These are phyloP conservation scores for Volucella inflata DNA, from an alignment of 2,888 invertebrate species.

Conservation along the genomic window DNA sequence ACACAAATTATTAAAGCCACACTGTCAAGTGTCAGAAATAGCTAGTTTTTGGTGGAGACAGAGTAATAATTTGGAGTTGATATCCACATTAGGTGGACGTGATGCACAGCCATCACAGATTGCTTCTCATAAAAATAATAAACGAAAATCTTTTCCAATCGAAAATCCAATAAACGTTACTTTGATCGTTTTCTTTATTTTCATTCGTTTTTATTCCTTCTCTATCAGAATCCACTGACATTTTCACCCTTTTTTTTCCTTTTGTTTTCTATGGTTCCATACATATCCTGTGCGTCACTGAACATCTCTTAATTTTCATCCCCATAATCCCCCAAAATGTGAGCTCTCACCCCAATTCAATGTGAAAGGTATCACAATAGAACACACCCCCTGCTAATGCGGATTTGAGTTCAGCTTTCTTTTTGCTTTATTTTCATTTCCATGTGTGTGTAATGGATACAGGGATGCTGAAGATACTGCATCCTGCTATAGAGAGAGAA, in stretches of 20 bases:
- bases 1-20: conserved; percentile 19
- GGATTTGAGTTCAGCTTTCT: conserved; percentile 15
- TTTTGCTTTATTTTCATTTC: background rate
- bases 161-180: conserved; percentile 74
- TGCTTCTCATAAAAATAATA: conserved; percentile 66
- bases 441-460: conserved; percentile 18
- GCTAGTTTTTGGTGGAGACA: background rate
- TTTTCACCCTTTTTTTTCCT: conserved; percentile 60
- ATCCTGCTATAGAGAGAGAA: conserved; percentile 37
- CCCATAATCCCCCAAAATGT: conserved; percentile 74
- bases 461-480: conserved; percentile 4
- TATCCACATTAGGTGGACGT: conserved; percentile 7
- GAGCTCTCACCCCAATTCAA: conserved; percentile 45
- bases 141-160: conserved; percentile 74
- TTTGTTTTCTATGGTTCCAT: background rate
- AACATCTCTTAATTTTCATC: conserved; percentile 67
- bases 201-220: conserved; percentile 61
- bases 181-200: conserved; percentile 66
- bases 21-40: conserved; percentile 36
- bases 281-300: conserved; percentile 38
- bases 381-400: conserved; percentile 65
- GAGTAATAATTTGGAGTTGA: conserved; percentile 27
- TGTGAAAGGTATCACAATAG: conserved; percentile 58
- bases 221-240: conserved; percentile 55
- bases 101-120: conserved; percentile 31